A percentile compares a stretch with the other conserved stretches of the same genome.
Conservation (phyloP, 2,888 invertebrate genomes). For the Dinocampus coccinellae region DNA sequence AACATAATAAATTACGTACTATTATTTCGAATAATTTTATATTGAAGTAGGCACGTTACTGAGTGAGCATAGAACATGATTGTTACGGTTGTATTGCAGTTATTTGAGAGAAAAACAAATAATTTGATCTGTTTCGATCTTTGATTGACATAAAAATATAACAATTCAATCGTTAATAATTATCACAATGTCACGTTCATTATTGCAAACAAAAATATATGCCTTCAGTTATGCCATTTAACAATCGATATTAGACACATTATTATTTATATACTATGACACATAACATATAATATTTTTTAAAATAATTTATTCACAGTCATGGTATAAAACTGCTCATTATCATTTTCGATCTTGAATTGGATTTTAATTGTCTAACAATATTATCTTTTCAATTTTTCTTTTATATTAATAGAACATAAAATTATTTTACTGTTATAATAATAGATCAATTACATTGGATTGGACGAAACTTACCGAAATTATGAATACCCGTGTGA, state of each 20-base stretch:
- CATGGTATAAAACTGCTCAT: not conserved
- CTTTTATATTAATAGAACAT: not conserved
- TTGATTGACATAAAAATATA: not conserved
- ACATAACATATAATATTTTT: constrained; percentile 60
- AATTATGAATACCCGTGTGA: constrained; percentile 77
- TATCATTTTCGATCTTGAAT: not conserved
- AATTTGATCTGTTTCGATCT: not conserved
- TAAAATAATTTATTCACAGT: not conserved
- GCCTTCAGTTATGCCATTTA: not conserved
- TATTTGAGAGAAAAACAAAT: not conserved
- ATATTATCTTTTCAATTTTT: not conserved
- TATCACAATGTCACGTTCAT: not conserved
- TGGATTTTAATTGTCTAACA: not conserved
- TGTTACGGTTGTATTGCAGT: not conserved
- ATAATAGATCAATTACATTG: constrained; percentile 65
- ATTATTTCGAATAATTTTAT: not conserved
- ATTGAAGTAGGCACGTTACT: not conserved
- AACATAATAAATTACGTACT: not conserved
- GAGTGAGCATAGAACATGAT: not conserved
- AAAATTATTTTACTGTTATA: constrained; percentile 6
- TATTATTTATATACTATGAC: constrained; percentile 6
- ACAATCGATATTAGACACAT: not conserved
- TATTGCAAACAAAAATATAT: not conserved
- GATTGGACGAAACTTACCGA: constrained; percentile 74
- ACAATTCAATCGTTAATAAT: not conserved